phyloP scores from a whole-genome alignment of 2,888 invertebrate genomes.

The Congeria kusceri region DNA sequence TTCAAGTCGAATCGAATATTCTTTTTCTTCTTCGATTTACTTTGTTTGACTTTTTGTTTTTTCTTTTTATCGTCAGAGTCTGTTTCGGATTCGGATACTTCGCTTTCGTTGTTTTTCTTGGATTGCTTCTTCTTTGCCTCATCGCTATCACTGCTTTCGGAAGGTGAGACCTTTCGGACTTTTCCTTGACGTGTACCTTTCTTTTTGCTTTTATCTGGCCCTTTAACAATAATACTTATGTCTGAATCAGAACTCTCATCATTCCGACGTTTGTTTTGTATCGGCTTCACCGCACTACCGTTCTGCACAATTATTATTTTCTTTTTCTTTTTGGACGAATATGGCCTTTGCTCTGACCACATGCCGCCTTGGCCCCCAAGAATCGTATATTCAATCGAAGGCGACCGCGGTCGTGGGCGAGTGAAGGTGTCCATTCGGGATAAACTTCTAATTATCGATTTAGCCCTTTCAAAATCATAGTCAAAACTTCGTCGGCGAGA shows the following conservation, averaged over 20 bases:
- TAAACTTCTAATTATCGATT: conserved; percentile 54
- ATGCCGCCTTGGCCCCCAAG: conserved; percentile 39
- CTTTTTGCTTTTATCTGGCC: conserved; percentile 9
- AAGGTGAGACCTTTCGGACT: conserved; percentile 20
- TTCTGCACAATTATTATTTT: conserved; percentile 59
- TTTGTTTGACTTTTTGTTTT: conserved; percentile 14
- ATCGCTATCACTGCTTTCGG: conserved; percentile 30
- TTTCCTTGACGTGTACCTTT: conserved; percentile 29
- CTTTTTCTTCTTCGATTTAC: conserved; percentile 31
- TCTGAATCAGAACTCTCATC: conserved; percentile 54
- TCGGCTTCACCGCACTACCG: conserved; percentile 9
- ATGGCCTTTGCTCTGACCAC: conserved; percentile 44
- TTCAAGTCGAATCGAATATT: conserved; percentile 53
- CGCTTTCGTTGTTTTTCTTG: conserved; percentile 15
- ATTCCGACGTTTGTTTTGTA: conserved; percentile 29
- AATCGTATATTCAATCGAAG: conserved; percentile 40
- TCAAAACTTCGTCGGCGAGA: conserved; percentile 56
- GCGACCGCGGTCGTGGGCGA: conserved; percentile 42
- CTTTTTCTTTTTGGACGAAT: conserved; percentile 49
- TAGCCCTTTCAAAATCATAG: conserved; percentile 58
- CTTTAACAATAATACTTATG: conserved; percentile 51
- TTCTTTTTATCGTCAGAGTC: conserved; percentile 22
- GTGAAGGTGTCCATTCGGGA: conserved; percentile 55
- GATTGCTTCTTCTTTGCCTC: conserved; percentile 16
- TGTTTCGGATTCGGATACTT: conserved; percentile 21